Base-by-base conservation (phyloP, 2,888 invertebrate genomes). In the Steromphala cineraria region DNA sequence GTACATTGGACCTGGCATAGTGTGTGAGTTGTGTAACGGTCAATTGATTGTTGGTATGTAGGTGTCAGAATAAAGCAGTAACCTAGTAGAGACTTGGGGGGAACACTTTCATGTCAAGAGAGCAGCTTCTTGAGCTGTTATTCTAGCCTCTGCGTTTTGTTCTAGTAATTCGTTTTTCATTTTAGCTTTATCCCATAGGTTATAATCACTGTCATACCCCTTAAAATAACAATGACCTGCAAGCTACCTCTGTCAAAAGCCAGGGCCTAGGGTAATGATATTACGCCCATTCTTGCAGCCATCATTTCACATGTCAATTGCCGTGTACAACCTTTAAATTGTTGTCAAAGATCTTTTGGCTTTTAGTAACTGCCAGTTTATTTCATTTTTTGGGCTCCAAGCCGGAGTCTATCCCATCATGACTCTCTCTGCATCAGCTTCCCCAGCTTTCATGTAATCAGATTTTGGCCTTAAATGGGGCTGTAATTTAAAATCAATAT, bases 391-490 rank as follows among this genome's bases (percentile, higher is more conserved):
- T 28, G 62, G 28, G 62, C 62, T 28, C 4, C 15, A 62, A 24
- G 62, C 62, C 15, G 28, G 62, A 13, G 28, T 28, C 62, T 24
- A 62, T 62, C 62, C 28, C 62, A 62, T 62, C 62, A 28, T 28
- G 24, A 21, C 62, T n/a, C n/a, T 28, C 62, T 62, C 10, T 24
- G 62, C 62, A 62, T 62, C 62, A 62, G 24, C 62, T 15, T 62
- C 24, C 62, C 62, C 8, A 15, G 62, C 62, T 62, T 62, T 24
- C 62, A 28, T 62, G 28, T 62, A 62, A 62, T 62, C 62, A 8
- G 62, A 62, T 62, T 62, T 62, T 24, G 62, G 17, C 62, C 62
- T 62, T 62, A 62, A 62, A 62, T 62, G 62, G 62, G 62, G 28
- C 62, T 62, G 24, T n/a, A 62, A 62, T 62, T 62, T 24, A 62